A percentile compares a stretch with the other conserved stretches of the same genome.
Evolutionary conservation across 2,888 invertebrate genomes (phyloP).

Genomic region (Nymphalis c-album): DNA sequence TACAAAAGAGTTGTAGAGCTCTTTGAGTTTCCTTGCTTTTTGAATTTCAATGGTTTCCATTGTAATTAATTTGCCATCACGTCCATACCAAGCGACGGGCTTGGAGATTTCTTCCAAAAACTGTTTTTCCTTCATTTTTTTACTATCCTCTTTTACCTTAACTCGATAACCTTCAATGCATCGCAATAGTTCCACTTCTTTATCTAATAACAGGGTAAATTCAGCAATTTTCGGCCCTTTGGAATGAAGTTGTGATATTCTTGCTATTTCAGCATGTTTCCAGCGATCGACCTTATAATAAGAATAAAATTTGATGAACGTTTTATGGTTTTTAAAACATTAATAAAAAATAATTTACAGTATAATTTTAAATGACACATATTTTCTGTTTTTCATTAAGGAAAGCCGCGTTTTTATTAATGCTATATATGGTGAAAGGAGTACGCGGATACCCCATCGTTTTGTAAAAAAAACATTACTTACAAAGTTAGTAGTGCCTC

Average conservation of each 20-base stretch:
- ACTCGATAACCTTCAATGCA: constrained; percentile 86
- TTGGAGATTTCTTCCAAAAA: constrained; percentile 86
- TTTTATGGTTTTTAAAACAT: too few species aligned
- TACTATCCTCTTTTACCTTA: constrained; percentile 81
- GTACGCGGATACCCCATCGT: too few species aligned
- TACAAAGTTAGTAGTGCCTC: too few species aligned
- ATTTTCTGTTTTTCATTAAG: too few species aligned
- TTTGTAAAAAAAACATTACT: too few species aligned
- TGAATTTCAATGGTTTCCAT: constrained; percentile 92
- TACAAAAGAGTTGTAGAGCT: constrained; percentile 86
- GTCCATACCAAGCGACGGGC: constrained; percentile 88
- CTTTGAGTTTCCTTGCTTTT: constrained; percentile 87
- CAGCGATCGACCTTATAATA: constrained; percentile 82
- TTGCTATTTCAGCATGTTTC: constrained; percentile 83
- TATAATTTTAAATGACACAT: too few species aligned
- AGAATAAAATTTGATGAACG: neutral
- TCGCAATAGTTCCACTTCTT: constrained; percentile 86
- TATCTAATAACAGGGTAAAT: constrained; percentile 85
- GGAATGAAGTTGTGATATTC: constrained; percentile 83
- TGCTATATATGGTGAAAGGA: too few species aligned
- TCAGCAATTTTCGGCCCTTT: constrained; percentile 87
- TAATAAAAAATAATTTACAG: too few species aligned
- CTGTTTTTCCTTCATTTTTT: constrained; percentile 81
- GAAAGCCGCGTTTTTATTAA: too few species aligned
- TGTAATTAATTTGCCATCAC: constrained; percentile 85